phyloP scores from a whole-genome alignment of 1,140 invertebrate genomes.

The Cotesia chilonis region DNA sequence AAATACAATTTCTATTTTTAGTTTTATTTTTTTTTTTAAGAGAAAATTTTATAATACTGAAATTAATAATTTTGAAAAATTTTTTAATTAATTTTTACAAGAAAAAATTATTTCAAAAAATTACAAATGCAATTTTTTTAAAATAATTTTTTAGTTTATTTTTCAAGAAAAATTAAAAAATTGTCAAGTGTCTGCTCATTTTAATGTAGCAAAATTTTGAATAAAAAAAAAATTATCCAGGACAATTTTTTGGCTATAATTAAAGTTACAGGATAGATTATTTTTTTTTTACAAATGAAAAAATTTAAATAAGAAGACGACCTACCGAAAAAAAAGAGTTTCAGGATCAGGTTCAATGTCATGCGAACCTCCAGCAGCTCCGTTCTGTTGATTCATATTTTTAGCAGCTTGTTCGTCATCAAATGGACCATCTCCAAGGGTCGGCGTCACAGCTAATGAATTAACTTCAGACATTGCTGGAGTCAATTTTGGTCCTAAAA shows the following conservation, averaged over 20 bases:
- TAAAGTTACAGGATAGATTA: too few species aligned
- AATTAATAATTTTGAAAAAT: too few species aligned
- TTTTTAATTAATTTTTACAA: too few species aligned
- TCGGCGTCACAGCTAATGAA: conserved; percentile 50
- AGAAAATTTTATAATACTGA: too few species aligned
- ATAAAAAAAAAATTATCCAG: too few species aligned
- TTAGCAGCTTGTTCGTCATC: conserved; percentile 37
- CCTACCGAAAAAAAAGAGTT: conserved; percentile 60
- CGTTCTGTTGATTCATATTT: conserved; percentile 40
- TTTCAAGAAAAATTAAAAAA: background rate
- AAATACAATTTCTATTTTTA: too few species aligned
- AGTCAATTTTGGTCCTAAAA: conserved; percentile 56
- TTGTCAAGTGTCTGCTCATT: background rate
- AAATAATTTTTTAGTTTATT: too few species aligned
- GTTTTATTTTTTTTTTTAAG: too few species aligned
- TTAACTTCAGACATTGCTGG: conserved; percentile 47
- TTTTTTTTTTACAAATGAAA: background rate
- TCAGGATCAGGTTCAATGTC: conserved; percentile 52
- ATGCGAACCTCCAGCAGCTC: conserved; percentile 35
- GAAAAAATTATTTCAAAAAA: too few species aligned
- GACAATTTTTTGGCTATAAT: too few species aligned
- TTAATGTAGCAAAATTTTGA: too few species aligned
- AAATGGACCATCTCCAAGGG: conserved; percentile 46
- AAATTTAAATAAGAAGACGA: background rate
- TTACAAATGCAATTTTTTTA: too few species aligned